Evolutionary conservation across 2,113 vertebrate genomes (phyloP).

Genomic region (Hippocampus zosterae): DNA sequence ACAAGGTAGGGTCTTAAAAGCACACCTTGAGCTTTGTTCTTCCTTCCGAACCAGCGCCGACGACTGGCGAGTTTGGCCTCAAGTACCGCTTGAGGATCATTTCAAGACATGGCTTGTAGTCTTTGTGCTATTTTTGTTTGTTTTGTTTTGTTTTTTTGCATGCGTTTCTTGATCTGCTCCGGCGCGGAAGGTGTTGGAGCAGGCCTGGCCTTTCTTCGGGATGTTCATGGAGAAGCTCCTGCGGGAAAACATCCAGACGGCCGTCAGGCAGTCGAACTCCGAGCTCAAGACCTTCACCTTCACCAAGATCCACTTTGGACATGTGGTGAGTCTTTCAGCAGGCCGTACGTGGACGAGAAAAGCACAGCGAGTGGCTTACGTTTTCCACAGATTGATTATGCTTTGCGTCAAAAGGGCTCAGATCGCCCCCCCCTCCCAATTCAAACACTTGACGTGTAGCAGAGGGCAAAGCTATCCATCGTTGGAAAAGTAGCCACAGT

Average conservation of each 20-base stretch:
- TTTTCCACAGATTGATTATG: too few relatives aligned
- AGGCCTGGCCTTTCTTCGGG: constrained; percentile 92
- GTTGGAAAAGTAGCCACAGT: too few relatives aligned
- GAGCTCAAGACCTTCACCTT: constrained; percentile 87
- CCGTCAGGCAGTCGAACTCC: constrained; percentile 76
- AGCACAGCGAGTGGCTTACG: too few relatives aligned
- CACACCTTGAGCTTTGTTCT: not conserved
- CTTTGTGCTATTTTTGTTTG: not conserved
- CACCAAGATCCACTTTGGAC: constrained; percentile 88
- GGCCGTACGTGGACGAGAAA: too few relatives aligned
- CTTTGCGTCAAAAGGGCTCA: too few relatives aligned
- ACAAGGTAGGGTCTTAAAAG: constrained; percentile 80
- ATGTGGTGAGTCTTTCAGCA: constrained; percentile 70
- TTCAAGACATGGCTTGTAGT: not conserved
- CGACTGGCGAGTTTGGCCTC: too few relatives aligned
- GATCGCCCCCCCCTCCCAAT: too few relatives aligned
- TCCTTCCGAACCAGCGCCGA: not conserved
- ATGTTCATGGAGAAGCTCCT: constrained; percentile 89
- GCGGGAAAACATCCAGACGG: constrained; percentile 79
- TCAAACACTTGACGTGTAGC: too few relatives aligned
- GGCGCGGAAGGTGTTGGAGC: constrained; percentile 77
- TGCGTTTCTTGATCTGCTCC: not conserved
- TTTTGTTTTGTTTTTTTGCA: not conserved
- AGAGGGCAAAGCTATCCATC: too few relatives aligned
- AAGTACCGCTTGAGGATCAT: too few relatives aligned